A percentile compares a stretch with the other conserved stretches of the same genome.
phyloP scores from a whole-genome alignment of 2,888 invertebrate species.

The Mythimna vitellina region DNA sequence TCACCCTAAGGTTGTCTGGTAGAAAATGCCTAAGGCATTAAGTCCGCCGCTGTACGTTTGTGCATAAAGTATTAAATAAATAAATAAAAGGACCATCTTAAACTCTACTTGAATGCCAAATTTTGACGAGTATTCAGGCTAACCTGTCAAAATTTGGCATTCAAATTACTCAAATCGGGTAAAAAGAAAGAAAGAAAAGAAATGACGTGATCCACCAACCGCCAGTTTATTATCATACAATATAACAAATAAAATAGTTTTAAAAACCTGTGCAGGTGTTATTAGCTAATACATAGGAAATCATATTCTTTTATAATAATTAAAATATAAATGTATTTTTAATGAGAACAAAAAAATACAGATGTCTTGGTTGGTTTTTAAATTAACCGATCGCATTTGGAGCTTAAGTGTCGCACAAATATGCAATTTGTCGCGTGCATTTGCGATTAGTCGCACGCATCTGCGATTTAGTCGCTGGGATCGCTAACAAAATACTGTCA shows the following conservation, averaged over 20 bases:
- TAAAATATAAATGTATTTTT: conserved; percentile 60
- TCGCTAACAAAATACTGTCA: conserved; percentile 58
- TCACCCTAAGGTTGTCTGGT: too few species aligned
- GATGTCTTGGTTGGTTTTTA: conserved; percentile 60
- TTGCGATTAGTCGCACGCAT: not conserved
- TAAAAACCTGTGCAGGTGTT: conserved; percentile 68
- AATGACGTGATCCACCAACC: conserved; percentile 70
- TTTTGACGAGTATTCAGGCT: too few species aligned
- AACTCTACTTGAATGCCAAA: too few species aligned
- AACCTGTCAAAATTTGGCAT: too few species aligned
- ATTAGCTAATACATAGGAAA: conserved; percentile 70
- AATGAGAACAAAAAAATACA: conserved; percentile 60
- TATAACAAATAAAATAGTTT: conserved; percentile 72
- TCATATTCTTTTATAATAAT: conserved; percentile 62
- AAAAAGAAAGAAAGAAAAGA: conserved; percentile 22
- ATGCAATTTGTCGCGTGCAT: not conserved
- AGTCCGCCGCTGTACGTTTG: too few species aligned
- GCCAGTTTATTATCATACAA: conserved; percentile 73
- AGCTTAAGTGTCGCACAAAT: conserved; percentile 2
- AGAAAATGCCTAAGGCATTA: too few species aligned
- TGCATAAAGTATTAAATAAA: too few species aligned
- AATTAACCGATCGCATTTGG: conserved; percentile 41
- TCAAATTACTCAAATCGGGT: not conserved
- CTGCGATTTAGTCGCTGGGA: conserved; percentile 29
- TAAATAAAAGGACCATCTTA: too few species aligned